phyloP scores from a whole-genome alignment of 2,888 invertebrate species.

The Oscheius sp. region DNA sequence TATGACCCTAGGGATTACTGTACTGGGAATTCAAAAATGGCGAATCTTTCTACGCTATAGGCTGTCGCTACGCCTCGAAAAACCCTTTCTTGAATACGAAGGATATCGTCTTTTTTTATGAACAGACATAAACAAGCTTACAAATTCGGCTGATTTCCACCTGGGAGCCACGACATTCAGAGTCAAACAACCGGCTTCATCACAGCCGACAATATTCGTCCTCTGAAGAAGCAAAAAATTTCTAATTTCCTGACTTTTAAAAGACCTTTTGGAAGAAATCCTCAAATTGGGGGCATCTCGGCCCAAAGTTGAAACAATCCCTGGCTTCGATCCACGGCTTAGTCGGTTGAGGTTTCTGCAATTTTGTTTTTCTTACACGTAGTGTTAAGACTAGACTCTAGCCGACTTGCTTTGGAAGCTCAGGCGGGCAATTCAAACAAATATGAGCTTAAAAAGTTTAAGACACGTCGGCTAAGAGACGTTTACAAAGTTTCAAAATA shows the following conservation, averaged over 20 bases:
- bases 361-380: not conserved
- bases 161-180: constrained; percentile 56
- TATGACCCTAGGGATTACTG: too few species aligned
- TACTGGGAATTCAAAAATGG: too few species aligned
- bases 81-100: too few species aligned
- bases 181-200: constrained; percentile 53
- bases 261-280: constrained; percentile 39
- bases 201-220: constrained; percentile 43
- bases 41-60: too few species aligned
- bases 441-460: too few species aligned
- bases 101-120: too few species aligned
- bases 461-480: too few species aligned
- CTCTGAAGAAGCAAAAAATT: constrained; percentile 21
- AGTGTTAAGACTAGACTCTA: too few species aligned
- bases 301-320: constrained; percentile 57
- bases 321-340: constrained; percentile 44
- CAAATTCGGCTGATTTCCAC: constrained; percentile 39
- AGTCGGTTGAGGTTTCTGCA: constrained; percentile 51
- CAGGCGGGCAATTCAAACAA: too few species aligned
- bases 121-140: constrained; percentile 20
- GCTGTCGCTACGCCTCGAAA: too few species aligned
- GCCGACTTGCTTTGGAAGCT: too few species aligned
- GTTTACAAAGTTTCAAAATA: too few species aligned
- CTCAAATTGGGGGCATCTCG: constrained; percentile 52
- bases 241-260: not conserved